These are phyloP conservation scores for Dicycla oo DNA, from an alignment of 2,888 invertebrate genomes.

Conservation along the genomic window DNA sequence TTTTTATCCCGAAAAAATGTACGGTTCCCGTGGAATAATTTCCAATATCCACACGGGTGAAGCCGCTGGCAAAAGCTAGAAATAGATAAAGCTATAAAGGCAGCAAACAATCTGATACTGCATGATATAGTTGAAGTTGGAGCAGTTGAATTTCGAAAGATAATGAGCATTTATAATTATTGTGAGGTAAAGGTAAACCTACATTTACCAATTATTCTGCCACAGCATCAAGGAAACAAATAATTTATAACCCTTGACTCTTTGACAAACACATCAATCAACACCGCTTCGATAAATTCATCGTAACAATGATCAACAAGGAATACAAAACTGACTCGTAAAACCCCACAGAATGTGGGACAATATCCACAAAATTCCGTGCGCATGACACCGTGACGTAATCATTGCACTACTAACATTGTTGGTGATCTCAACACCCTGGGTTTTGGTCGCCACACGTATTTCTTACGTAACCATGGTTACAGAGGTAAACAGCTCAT, in stretches of 20 bases:
- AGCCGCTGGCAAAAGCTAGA: too few species aligned
- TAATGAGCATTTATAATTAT: not conserved
- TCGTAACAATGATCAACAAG: slow-evolving; percentile 1
- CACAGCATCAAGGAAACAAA: not conserved
- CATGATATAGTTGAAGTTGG: not conserved
- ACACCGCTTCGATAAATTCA: slow-evolving; percentile 39
- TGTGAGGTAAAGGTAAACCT: not conserved
- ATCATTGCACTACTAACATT: slow-evolving; percentile 46
- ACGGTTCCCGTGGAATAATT: too few species aligned
- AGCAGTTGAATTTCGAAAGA: not conserved
- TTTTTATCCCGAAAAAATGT: too few species aligned
- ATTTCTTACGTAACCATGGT: slow-evolving; percentile 42
- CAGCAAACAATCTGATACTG: not conserved
- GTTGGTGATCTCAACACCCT: slow-evolving; percentile 56
- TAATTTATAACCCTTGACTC: not conserved
- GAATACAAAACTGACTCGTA: slow-evolving; percentile 41
- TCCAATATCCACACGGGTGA: too few species aligned
- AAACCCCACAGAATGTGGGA: slow-evolving; percentile 49
- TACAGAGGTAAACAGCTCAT: slow-evolving; percentile 42
- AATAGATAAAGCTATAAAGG: not conserved
- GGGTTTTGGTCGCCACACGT: slow-evolving; percentile 40
- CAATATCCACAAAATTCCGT: slow-evolving; percentile 48
- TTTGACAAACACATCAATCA: slow-evolving; percentile 35
- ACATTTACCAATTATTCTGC: not conserved
- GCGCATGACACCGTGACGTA: slow-evolving; percentile 50